These are phyloP conservation scores for Ibidorhyncha struthersii DNA, from an alignment of 2,113 vertebrate species.

Conservation along the genomic window DNA sequence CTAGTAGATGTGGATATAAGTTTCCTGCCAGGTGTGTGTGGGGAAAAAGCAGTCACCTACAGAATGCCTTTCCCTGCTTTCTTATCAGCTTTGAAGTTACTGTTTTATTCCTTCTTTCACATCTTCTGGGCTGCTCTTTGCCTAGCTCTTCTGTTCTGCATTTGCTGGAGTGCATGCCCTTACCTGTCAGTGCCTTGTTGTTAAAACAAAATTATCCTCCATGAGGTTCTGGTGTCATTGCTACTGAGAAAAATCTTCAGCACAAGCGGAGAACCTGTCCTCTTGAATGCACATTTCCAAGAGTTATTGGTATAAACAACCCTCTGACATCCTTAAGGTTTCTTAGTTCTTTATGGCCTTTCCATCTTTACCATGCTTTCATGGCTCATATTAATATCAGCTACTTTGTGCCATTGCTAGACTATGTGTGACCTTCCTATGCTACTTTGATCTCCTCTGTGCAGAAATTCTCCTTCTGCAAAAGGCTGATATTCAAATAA, in stretches of 20 bases:
- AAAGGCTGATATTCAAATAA: neutral
- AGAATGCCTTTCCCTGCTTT: neutral
- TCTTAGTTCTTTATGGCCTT: neutral
- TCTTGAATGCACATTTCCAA: neutral
- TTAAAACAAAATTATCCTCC: neutral
- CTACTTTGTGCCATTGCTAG: neutral
- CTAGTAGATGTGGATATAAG: neutral
- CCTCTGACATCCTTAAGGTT: neutral
- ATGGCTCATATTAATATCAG: neutral
- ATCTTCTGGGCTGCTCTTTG: neutral
- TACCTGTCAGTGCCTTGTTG: neutral
- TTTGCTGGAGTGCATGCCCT: neutral
- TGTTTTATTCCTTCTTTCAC: neutral
- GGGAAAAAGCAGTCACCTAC: neutral
- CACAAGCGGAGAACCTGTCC: neutral
- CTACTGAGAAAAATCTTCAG: neutral
- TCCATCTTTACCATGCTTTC: neutral
- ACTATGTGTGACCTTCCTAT: neutral
- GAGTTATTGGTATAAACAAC: neutral
- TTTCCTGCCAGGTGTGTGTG: neutral
- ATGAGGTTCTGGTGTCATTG: neutral
- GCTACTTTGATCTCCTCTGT: neutral
- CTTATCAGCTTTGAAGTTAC: neutral
- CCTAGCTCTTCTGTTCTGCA: neutral
- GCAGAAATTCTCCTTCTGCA: neutral